Base-by-base conservation (phyloP, 1,140 invertebrate genomes). In the Neotoxoptera formosana region DNA sequence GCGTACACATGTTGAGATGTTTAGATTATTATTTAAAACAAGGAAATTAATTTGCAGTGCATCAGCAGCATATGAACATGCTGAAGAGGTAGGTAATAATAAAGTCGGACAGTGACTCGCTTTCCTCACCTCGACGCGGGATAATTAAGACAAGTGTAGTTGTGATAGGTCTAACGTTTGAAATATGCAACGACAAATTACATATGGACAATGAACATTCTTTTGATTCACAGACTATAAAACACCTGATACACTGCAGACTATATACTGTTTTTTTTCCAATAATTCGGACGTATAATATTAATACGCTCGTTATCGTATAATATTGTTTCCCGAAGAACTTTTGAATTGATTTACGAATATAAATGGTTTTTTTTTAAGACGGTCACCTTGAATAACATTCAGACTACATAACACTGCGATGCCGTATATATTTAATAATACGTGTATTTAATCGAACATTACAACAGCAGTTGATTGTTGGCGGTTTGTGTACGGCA, bases 341-440 rank as follows among this genome's bases (percentile, higher is more conserved):
- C 30, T 76, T 76, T 76, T 76, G 60, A 76, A 76, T 17, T 14
- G 60, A n/a, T 67, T 67, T 25, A 67, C 9, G 1, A 76, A n/a
- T 20, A n/a, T 17, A 14, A 45, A 53, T 23, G 51, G 45, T 0
- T 83, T 83, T 36, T 81, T 87, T 87, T 30, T 30, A 30, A 23
- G 14, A 17, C 45, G 41, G 84, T 87, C 84, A 87, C 84, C 84
- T 87, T 87, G 84, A 87, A 87, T 47, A 87, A 47, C 41, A 87
- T 87, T 87, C 84, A 87, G 30, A 47, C 84, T 86, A 86, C 8
- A 83, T 76, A 76, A 76, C 60, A 34, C n/a, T 0, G n/a, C 51
- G 14, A 76, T 76, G 60, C 60, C 1, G 83, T 84, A 45, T 21
- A 25, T 45, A 45, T 41, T 41, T 53, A 53, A 21, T 53, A 53